Evolutionary conservation across 2,113 vertebrate genomes (phyloP), one percentile per base, ranked within the genome.

Genomic region (Phocoena phocoena): DNA sequence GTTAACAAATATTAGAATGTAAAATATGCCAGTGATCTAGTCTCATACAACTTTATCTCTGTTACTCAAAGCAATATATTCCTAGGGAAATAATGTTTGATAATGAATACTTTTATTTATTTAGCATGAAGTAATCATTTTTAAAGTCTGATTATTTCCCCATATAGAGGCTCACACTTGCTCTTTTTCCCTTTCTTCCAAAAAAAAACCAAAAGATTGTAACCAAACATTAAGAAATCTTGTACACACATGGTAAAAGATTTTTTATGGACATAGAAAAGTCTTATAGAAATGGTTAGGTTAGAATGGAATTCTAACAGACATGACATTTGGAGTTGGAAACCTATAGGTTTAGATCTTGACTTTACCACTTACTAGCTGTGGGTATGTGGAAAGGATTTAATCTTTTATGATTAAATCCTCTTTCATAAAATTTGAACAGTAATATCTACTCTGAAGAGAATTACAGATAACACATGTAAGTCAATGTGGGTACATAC

Each of bases 401-500:
- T 67, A 3, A 9, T 47, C 11, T 47, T 60, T 80, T 41, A n/a
- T 79, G 21, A 50, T 3, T 84, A 1, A 41, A n/a, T 60, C 5
- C 1, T 62, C 13, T 83, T 73, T 50, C 17, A 60, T 67, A 79
- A 79, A 70, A 47, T 50, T 50, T 36, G 8, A 65, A 4, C 2
- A 90, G 41, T 65, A 26, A 26, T 68, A 74, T 58, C n/a, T 53
- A 62, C 6, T 25, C 73, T 36, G 28, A 67, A 68, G 3, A 85
- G 18, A 74, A 92, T 67, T 88, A 47, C 0, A 36, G 14, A 44
- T 26, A 38, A 41, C 23, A 38, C 18, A 28, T 15, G 12, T 13
- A 79, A 88, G 63, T 3, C 9, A 50, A 0, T 23, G 2, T 10
- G n/a, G 0, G 0, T 68, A 33, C 36, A 21, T 2, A 83, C 2